Conservation (phyloP, 2,888 invertebrate genomes). For the Pimpla rufipes region DNA sequence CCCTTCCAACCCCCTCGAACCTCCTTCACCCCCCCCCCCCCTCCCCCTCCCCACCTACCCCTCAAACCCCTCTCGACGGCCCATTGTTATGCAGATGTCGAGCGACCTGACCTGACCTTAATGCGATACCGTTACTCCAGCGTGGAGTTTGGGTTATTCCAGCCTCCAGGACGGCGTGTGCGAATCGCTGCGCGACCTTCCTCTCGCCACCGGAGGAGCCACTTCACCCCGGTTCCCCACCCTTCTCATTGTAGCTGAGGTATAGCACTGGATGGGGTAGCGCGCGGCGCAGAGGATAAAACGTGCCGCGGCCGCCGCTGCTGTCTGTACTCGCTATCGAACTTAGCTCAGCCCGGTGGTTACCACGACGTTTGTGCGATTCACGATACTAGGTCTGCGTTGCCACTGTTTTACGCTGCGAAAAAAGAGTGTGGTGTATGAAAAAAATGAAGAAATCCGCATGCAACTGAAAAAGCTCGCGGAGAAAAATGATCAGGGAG, state of each 20-base stretch:
- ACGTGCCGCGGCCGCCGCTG: neutral
- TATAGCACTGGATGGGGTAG: neutral
- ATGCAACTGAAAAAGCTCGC: too few species aligned
- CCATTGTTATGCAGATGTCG: slow-evolving; percentile 64
- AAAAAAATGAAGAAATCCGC: too few species aligned
- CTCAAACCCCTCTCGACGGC: neutral
- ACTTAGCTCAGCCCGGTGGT: neutral
- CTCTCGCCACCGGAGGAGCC: neutral
- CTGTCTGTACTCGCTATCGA: slow-evolving; percentile 10
- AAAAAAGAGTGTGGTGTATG: too few species aligned
- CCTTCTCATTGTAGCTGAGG: neutral
- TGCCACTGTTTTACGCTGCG: too few species aligned
- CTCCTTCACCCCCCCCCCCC: slow-evolving; percentile 19
- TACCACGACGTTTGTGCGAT: neutral
- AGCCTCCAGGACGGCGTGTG: slow-evolving; percentile 24
- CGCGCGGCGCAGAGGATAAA: neutral
- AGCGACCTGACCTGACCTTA: slow-evolving; percentile 49
- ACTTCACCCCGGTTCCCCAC: neutral
- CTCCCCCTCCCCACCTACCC: slow-evolving; percentile 4
- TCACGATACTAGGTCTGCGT: too few species aligned
- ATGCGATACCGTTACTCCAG: slow-evolving; percentile 51
- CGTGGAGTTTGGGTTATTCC: slow-evolving; percentile 35
- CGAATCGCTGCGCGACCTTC: slow-evolving; percentile 14
- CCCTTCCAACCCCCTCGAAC: too few species aligned
- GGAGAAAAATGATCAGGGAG: too few species aligned